A percentile compares a stretch with the other conserved stretches of the same genome.
phyloP scores from a whole-genome alignment of 2,113 vertebrate genomes.

The Dolichallabes microphthalmus region DNA sequence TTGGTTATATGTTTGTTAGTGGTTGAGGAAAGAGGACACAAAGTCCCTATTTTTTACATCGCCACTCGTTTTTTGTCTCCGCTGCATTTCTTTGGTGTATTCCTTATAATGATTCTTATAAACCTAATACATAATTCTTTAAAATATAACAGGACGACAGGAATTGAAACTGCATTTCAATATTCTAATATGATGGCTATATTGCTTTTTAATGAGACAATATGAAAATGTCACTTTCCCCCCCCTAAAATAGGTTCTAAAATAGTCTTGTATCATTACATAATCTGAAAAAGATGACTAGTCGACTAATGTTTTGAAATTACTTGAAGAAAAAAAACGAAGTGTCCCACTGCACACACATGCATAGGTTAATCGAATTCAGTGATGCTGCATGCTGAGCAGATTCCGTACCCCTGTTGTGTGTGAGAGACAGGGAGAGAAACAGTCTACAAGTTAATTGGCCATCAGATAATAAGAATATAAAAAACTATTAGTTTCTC shows the following conservation, averaged over 20 bases:
- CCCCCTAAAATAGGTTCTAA: neutral
- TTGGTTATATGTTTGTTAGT: neutral
- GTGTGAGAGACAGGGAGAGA: neutral
- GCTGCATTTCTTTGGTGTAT: neutral
- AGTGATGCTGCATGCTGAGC: conserved; percentile 11
- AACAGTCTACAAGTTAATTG: neutral
- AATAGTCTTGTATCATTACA: neutral
- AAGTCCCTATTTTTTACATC: too few species aligned
- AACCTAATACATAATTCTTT: neutral
- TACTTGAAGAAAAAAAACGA: neutral
- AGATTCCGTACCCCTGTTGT: neutral
- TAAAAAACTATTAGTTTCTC: neutral
- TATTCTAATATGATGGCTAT: neutral
- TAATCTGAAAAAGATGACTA: neutral
- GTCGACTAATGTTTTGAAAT: neutral
- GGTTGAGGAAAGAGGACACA: too few species aligned
- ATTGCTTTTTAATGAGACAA: neutral
- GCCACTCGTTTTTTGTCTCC: neutral
- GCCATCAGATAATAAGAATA: neutral
- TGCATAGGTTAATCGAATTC: neutral
- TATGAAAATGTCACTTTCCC: neutral
- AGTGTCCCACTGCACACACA: neutral
- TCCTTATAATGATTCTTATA: neutral
- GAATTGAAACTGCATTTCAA: neutral
- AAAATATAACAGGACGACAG: neutral